These are phyloP conservation scores for Rhinella marina DNA, from an alignment of 2,797 vertebrate genomes.

Conservation along the genomic window DNA sequence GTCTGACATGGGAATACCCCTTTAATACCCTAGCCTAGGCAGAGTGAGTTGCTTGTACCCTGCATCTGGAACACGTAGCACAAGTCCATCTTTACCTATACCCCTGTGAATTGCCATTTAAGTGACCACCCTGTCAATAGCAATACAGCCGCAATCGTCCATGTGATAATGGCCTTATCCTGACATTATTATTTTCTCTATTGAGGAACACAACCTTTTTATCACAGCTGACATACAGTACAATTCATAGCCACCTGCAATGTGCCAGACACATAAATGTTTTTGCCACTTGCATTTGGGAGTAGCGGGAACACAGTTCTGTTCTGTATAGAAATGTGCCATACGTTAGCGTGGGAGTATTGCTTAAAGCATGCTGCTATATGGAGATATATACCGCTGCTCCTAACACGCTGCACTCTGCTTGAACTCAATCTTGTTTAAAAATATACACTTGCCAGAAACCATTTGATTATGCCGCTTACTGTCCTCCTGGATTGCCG, in stretches of 20 bases:
- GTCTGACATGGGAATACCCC: too few relatives aligned
- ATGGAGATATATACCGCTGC: constrained; percentile 29
- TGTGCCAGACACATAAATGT: not conserved
- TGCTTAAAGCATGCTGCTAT: constrained; percentile 24
- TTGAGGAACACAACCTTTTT: constrained; percentile 3
- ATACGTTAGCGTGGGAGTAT: constrained; percentile 26
- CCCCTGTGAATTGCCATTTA: not conserved
- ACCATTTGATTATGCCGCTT: constrained; percentile 38
- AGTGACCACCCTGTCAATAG: not conserved
- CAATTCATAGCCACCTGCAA: constrained; percentile 11
- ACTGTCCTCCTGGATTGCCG: constrained; percentile 25
- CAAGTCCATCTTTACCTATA: not conserved
- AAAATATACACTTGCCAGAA: constrained; percentile 44
- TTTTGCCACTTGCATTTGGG: constrained; percentile 2
- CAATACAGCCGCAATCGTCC: not conserved
- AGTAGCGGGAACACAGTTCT: not conserved
- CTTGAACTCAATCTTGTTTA: constrained; percentile 48
- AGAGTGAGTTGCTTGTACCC: not conserved
- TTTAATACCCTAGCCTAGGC: not conserved
- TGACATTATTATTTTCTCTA: not conserved
- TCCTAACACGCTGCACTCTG: constrained; percentile 44
- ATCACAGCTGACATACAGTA: not conserved
- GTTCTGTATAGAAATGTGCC: constrained; percentile 20
- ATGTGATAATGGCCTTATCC: not conserved
- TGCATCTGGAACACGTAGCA: not conserved